Evolutionary conservation across 2,888 invertebrate species (phyloP).

Genomic region (Tuta absoluta): DNA sequence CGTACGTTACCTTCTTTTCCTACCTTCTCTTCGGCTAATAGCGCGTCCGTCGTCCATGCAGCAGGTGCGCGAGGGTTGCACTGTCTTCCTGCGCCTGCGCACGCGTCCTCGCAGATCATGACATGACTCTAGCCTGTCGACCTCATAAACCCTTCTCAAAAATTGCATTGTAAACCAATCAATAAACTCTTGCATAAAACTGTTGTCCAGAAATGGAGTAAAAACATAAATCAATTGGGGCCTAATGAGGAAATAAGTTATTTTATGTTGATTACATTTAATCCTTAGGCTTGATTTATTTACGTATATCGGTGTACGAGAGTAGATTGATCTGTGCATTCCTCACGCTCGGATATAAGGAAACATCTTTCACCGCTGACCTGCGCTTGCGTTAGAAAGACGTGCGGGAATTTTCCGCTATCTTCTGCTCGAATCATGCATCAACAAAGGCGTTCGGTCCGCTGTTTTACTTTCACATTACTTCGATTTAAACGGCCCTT

Average conservation of each 20-base stretch:
- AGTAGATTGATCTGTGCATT: not conserved
- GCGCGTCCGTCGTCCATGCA: too few species aligned
- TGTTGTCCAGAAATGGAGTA: slow-evolving; percentile 40
- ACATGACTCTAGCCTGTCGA: not conserved
- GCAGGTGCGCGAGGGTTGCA: too few species aligned
- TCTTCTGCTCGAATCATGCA: slow-evolving; percentile 13
- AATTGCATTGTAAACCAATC: slow-evolving; percentile 49
- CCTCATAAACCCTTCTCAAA: slow-evolving; percentile 38
- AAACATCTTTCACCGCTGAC: slow-evolving; percentile 4
- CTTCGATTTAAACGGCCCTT: slow-evolving; percentile 9
- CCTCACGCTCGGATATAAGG: not conserved
- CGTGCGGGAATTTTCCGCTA: slow-evolving; percentile 19
- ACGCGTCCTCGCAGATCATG: not conserved
- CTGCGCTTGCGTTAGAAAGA: slow-evolving; percentile 3
- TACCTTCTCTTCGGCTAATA: too few species aligned
- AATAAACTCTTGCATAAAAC: slow-evolving; percentile 49
- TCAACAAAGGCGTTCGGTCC: not conserved
- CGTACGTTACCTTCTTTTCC: too few species aligned
- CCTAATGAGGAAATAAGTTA: slow-evolving; percentile 48
- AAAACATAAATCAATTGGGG: slow-evolving; percentile 48
- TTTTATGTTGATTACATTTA: slow-evolving; percentile 39
- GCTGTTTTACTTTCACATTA: slow-evolving; percentile 19
- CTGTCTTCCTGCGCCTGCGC: too few species aligned
- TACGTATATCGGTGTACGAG: not conserved
- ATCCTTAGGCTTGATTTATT: not conserved